A percentile compares a stretch with the other conserved stretches of the same genome.
phyloP scores from a whole-genome alignment of 2,797 vertebrate genomes.

The Malurus leucopterus region DNA sequence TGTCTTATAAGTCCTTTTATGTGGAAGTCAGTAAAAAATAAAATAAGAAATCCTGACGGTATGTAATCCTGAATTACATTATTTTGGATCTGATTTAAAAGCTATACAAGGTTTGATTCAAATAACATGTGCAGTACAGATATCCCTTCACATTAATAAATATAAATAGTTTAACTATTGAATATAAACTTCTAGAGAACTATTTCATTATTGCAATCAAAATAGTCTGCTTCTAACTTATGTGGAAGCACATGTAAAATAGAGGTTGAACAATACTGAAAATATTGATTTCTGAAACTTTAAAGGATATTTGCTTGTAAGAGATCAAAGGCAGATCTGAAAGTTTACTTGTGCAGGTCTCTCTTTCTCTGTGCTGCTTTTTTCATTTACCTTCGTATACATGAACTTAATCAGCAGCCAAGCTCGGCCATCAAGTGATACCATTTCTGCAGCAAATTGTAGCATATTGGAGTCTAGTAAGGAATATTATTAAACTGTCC shows the following conservation, averaged over 20 bases:
- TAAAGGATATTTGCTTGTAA: conserved; percentile 1
- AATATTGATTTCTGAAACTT: conserved; percentile 13
- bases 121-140: conserved; percentile 37
- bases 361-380: not conserved
- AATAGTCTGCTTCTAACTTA: conserved; percentile 26
- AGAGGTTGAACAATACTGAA: not conserved
- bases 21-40: conserved; percentile 27
- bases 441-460: conserved; percentile 28
- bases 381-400: not conserved
- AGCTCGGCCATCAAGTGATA: conserved; percentile 1
- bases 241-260: not conserved
- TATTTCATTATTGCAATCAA: conserved; percentile 19
- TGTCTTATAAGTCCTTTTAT: conserved; percentile 22
- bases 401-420: not conserved
- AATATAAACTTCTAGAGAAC: conserved; percentile 51
- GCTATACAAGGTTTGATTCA: conserved; percentile 15
- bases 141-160: conserved; percentile 33
- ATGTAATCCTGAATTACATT: conserved; percentile 33
- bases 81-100: conserved; percentile 34
- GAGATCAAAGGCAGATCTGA: conserved; percentile 31
- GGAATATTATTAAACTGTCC: conserved; percentile 57
- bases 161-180: conserved; percentile 25
- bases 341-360: not conserved
- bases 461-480: not conserved
- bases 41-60: not conserved